These are phyloP conservation scores for Aplysina aerophoba DNA, from an alignment of 37 sponge, comb jelly and placozoan genomes.

Conservation along the genomic window DNA sequence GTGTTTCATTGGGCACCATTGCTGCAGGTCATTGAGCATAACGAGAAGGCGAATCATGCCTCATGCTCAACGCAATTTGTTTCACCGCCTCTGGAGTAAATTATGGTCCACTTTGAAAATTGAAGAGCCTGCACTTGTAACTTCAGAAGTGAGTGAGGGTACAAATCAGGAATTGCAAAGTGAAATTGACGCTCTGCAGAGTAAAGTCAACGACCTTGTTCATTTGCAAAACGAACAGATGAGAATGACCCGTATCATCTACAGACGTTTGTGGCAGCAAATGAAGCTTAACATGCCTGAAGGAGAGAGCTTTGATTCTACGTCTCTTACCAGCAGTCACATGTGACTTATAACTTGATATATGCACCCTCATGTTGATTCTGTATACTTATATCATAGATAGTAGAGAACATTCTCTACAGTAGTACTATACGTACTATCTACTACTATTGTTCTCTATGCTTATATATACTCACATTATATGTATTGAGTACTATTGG, in stretches of 20 bases:
- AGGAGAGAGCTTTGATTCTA: background rate
- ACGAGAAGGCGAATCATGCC: background rate
- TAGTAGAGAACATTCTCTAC: no score
- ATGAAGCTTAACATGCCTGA: no score
- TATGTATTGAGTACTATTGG: no score
- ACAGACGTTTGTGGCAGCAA: background rate
- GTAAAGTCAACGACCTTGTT: background rate
- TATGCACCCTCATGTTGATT: no score
- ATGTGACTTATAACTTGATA: no score
- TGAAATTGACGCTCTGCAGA: background rate
- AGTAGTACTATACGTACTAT: no score
- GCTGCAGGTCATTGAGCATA: background rate
- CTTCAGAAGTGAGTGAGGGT: background rate
- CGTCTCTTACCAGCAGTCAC: background rate
- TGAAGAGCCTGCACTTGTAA: background rate
- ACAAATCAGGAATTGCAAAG: background rate
- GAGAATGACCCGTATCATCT: background rate
- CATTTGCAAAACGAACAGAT: background rate
- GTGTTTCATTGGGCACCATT: no score
- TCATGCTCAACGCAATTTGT: slow-evolving; percentile 2
- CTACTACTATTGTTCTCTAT: no score
- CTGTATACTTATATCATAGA: no score
- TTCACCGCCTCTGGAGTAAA: background rate
- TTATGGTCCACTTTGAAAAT: background rate
- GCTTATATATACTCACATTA: no score